A percentile compares a stretch with the other conserved stretches of the same genome.
Conservation (phyloP, 2,888 invertebrate genomes). For the Gnatocerus cornutus region DNA sequence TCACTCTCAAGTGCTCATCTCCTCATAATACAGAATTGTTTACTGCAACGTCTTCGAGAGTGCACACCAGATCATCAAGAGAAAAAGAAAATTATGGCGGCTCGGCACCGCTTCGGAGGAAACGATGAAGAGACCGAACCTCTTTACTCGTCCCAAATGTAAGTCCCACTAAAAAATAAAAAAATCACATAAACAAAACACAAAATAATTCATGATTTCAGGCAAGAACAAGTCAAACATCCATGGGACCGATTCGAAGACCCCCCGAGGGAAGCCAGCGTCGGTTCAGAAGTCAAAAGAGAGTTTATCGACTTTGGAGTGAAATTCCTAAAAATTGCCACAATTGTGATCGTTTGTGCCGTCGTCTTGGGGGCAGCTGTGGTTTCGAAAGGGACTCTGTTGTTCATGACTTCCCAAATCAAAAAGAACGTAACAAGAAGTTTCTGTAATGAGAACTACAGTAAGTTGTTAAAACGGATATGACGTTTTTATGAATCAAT, state of each 20-base stretch:
- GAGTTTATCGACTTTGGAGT: constrained; percentile 77
- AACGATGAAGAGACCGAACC: constrained; percentile 21
- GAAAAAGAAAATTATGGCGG: neutral
- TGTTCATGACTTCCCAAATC: constrained; percentile 84
- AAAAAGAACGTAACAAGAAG: constrained; percentile 73
- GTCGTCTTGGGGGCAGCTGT: constrained; percentile 80
- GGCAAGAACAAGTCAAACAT: constrained; percentile 55
- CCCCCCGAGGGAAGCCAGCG: constrained; percentile 79
- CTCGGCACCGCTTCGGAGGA: neutral
- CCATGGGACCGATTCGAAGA: constrained; percentile 87
- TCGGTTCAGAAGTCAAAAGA: constrained; percentile 79
- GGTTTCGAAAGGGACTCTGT: constrained; percentile 81
- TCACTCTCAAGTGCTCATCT: neutral
- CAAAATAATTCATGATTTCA: constrained; percentile 44
- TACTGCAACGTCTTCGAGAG: neutral
- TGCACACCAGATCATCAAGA: neutral
- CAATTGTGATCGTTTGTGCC: constrained; percentile 80
- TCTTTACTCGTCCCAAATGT: constrained; percentile 30
- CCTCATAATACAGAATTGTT: neutral
- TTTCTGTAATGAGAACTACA: constrained; percentile 76
- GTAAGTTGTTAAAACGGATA: constrained; percentile 61
- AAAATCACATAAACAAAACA: too few relatives aligned
- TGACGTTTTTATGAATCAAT: constrained; percentile 28
- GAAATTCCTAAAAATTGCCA: constrained; percentile 78
- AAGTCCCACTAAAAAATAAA: constrained; percentile 12